Base-by-base conservation (phyloP, 1,140 invertebrate species). In the Eurosta solidaginis region DNA sequence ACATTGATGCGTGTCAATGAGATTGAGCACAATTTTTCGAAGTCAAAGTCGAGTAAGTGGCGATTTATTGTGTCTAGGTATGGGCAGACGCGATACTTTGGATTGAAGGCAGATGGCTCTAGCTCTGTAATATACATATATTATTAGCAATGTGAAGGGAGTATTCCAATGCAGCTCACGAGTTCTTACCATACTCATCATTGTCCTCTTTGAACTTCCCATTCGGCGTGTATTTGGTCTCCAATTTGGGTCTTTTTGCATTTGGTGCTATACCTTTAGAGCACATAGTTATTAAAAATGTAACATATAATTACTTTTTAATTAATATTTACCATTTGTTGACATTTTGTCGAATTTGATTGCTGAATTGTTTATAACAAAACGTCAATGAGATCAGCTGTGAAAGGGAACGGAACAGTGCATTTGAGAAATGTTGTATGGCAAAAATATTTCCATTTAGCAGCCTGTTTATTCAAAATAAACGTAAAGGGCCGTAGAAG, bases 1-100 rank as follows among this genome's bases (percentile, higher is more conserved):
- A 99, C 98, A 91, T 99, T 99, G 76, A 99, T 98, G 85, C 98
- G 93, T 0, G 97, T 99, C 50, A 99, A 88, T 3, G 98, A 99
- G 25, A 99, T 94, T 1, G 97, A 99, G 88, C 98, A 99, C 3
- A 99, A 89, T 88, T 99, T 99, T 88, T 99, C 98, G 91, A 99
- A 99, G 90, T 99, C 98, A 91, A 99, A 99, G 90, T 99, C 98
- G 73, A 99, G 89, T 81, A 99, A 93, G 86, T 97, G 96, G 73
- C 97, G 91, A 88, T 99, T 98, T 54, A 99, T 99, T 20, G 97
- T 98, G 84, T 99, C 98, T 79, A 99, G 89, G 87, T 99, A 99
- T 1, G 98, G 97, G 88, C 98, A 99, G 7, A 87, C 83, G 9
- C 86, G 78, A 52, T 83, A 87, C 77, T 88, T 88, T 22, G 86